Conservation (phyloP, 1,140 invertebrate genomes). For the Linepithema humile region DNA sequence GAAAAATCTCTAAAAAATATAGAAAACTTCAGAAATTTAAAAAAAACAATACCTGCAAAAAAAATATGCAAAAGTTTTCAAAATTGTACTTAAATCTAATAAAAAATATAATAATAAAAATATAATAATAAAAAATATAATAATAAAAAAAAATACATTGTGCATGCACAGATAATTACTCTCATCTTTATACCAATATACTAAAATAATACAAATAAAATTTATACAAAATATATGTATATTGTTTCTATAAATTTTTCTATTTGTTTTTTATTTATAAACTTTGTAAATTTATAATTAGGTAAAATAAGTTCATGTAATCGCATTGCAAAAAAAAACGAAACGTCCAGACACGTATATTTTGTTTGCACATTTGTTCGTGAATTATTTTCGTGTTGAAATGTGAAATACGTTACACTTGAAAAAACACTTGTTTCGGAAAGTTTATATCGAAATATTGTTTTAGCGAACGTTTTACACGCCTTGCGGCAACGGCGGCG, state of each 20-base stretch:
- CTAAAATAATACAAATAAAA: too few species aligned
- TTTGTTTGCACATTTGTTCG: slow-evolving; percentile 34
- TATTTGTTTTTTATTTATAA: slow-evolving; percentile 27
- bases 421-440: slow-evolving; percentile 38
- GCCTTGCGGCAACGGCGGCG: neutral
- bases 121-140: too few species aligned
- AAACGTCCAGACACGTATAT: neutral
- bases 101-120: too few species aligned
- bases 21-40: neutral
- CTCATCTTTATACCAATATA: too few species aligned
- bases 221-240: neutral
- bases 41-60: neutral
- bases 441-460: slow-evolving; percentile 30
- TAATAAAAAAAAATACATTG: neutral
- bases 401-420: slow-evolving; percentile 8
- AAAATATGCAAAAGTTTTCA: neutral
- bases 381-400: slow-evolving; percentile 34
- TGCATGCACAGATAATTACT: neutral
- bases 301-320: slow-evolving; percentile 29
- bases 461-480: slow-evolving; percentile 14
- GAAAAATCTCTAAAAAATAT: neutral
- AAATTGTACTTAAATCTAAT: too few species aligned
- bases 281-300: neutral
- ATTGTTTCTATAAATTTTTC: slow-evolving; percentile 13
- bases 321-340: neutral